Base-by-base conservation (phyloP, 92 coral and sea anemone genomes). In the Actinernus sp. region DNA sequence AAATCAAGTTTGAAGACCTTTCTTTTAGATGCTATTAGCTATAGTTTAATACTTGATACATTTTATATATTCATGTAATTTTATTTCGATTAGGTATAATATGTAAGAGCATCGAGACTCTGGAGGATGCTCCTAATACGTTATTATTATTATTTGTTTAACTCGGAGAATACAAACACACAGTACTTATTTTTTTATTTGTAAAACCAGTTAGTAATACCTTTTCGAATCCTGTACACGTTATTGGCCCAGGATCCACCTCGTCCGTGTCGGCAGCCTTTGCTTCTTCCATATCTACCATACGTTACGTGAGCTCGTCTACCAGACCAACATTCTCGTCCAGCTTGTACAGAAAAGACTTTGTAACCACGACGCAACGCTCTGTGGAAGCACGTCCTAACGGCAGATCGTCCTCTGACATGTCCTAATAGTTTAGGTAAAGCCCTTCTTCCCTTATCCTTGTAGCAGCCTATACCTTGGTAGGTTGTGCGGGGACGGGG, bases 201-300 rank as follows among this genome's bases (percentile, higher is more conserved):
- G n/a, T n/a, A n/a, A n/a, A n/a, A n/a, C n/a, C n/a, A n/a, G n/a
- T n/a, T n/a, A n/a, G n/a, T n/a, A n/a, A 53, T 31, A 76, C 83
- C 83, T 11, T 24, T 65, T 30, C 34, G 34, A 29, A 77, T 77
- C 55, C 52, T 60, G 50, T 66, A 77, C 10, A 77, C 84, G 20
- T 39, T 32, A 26, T 65, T 76, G 40, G 31, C 26, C 54, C 70
- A 39, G 1, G 47, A 27, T 9, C 60, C 58, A 44, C 84, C 84
- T 2, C 70, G 65, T 34, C 57, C 46, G 1, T 12, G 11, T 22
- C 63, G 49, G 29, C 84, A 77, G 11, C 68, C 45, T 18, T 10
- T 47, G 19, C 61, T 24, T 52, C 65, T 49, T 16, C 69, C 69
- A 31, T 62, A 62, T 22, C 8, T 70, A 3, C 26, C n/a, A 33